Evolutionary conservation across 2,888 invertebrate genomes (phyloP).

Genomic region (Philereme vetulata): DNA sequence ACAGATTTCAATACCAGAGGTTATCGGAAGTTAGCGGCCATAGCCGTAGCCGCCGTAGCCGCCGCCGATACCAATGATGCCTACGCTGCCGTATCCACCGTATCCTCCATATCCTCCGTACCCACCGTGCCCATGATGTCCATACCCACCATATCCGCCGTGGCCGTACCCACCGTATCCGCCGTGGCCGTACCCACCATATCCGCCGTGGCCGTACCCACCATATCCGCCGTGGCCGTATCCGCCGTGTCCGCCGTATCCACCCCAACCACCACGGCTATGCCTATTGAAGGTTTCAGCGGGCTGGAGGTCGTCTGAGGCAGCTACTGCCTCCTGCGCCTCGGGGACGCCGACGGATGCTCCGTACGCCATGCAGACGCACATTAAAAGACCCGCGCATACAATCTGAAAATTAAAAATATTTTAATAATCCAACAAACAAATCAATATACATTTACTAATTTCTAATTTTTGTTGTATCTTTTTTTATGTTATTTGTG

Average conservation of each 20-base stretch:
- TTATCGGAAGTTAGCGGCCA: constrained; percentile 26
- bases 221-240: constrained; percentile 23
- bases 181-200: constrained; percentile 32
- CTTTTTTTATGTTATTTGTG: too few species aligned
- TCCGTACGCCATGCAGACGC: constrained; percentile 55
- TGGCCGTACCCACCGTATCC: constrained; percentile 29
- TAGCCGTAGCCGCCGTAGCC: constrained; percentile 30
- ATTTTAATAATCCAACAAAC: neutral
- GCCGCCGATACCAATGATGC: constrained; percentile 25
- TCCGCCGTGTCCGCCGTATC: constrained; percentile 24
- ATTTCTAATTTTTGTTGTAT: too few species aligned
- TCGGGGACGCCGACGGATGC: constrained; percentile 54
- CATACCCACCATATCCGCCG: constrained; percentile 26
- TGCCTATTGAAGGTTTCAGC: constrained; percentile 36
- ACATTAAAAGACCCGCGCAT: constrained; percentile 51
- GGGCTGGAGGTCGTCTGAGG: constrained; percentile 38
- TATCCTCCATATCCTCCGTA: constrained; percentile 29
- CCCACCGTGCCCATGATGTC: constrained; percentile 1
- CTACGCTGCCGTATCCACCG: constrained; percentile 25
- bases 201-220: constrained; percentile 30
- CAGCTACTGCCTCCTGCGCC: constrained; percentile 19
- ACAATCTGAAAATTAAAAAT: constrained; percentile 49
- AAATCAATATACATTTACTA: too few species aligned
- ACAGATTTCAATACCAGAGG: constrained; percentile 41
- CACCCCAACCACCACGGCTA: constrained; percentile 1